Evolutionary conservation across 1,140 invertebrate genomes (phyloP), one percentile per base, ranked within the genome.

Genomic region (Eriocheir sinensis): DNA sequence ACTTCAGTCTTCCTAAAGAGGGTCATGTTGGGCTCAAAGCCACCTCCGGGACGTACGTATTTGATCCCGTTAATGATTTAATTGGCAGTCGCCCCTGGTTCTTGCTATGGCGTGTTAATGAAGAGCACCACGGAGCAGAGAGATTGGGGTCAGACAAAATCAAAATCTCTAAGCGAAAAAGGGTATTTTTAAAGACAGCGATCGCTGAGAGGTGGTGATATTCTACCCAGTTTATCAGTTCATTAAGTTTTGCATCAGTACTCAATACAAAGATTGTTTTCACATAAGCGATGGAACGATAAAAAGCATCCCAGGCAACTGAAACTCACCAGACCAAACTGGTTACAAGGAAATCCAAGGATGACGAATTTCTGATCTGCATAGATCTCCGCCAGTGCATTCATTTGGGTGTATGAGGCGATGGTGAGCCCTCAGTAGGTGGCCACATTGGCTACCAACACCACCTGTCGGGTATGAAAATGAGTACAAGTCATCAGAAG

Each of bases 31-130:
- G 97, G 97, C 15, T 96, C 96, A 95, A 97, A 98, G 30, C 97
- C 97, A 48, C 97, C 96, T 27, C 97, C 97, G 4, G 97, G 97
- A 48, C 97, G 96, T n/a, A 98, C 97, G 95, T 97, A 96, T 44
- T 96, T 97, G 40, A 98, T 96, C 3, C 97, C 97, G 94, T 97
- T 97, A 90, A 97, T 95, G 88, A 97, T 97, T 96, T 97, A 97
- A 0, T 92, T 95, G 32, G 96, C 97, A 93, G 97, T 97, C 4
- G 48, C 96, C 17, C 85, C 86, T 94, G 96, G 94, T 96, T 96
- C 95, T 95, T 95, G 95, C 95, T 96, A 96, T 30, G n/a, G n/a
- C n/a, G n/a, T n/a, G n/a, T n/a, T n/a, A n/a, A n/a, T n/a, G 72
- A 27, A 15, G 38, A 12, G 21, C 3, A 30, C 40, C 27, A 53